Evolutionary conservation across 2,888 invertebrate genomes (phyloP).

Genomic region (Scelioninae gen. 1): DNA sequence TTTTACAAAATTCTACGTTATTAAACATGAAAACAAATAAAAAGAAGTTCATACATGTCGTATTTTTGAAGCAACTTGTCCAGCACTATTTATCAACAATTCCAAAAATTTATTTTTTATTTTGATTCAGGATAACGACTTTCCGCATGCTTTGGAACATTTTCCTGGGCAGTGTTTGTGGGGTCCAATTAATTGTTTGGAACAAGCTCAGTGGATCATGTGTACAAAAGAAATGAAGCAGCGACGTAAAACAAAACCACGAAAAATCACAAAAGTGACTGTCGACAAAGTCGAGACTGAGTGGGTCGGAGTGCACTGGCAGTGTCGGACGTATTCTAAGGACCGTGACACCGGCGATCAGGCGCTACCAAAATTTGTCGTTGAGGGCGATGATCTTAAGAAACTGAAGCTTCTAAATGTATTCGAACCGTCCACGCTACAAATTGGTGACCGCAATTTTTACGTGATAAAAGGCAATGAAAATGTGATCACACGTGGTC

Average conservation of each 20-base stretch:
- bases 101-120: too few relatives aligned
- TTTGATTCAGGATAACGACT: conserved; percentile 85
- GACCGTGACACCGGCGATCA: conserved; percentile 87
- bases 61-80: too few relatives aligned
- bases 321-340: conserved; percentile 89
- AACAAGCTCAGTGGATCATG: conserved; percentile 92
- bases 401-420: conserved; percentile 93
- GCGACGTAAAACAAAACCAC: conserved; percentile 82
- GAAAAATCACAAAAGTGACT: conserved; percentile 86
- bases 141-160: conserved; percentile 86
- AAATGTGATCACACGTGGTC: conserved; percentile 89
- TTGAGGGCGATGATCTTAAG: conserved; percentile 91
- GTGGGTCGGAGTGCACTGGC: conserved; percentile 94
- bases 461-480: conserved; percentile 91
- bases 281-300: conserved; percentile 93
- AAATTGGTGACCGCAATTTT: conserved; percentile 95
- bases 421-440: conserved; percentile 94
- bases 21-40: too few relatives aligned
- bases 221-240: conserved; percentile 90
- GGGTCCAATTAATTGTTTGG: conserved; percentile 90
- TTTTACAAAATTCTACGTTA: too few relatives aligned
- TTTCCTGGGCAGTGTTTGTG: conserved; percentile 91
- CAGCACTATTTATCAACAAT: too few relatives aligned
- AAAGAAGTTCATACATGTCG: too few relatives aligned
- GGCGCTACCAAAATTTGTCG: conserved; percentile 88